phyloP scores from a whole-genome alignment of 2,113 vertebrate species.

The Amazona guildingii region DNA sequence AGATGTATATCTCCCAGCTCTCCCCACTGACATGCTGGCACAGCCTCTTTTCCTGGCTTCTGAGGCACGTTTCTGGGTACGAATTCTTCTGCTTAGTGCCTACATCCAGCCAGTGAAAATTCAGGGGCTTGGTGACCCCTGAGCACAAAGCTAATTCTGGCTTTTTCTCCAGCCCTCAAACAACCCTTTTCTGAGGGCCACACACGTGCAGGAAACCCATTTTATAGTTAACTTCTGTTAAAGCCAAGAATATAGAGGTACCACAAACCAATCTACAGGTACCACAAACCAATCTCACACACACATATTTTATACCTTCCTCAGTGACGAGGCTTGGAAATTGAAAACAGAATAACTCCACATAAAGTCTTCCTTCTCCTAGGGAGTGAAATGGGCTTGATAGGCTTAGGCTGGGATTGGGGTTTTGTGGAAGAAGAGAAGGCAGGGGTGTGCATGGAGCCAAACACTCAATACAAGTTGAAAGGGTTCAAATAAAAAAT shows the following conservation, averaged over 20 bases:
- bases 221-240: background rate
- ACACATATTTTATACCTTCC: background rate
- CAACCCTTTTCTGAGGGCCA: background rate
- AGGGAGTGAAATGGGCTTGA: background rate
- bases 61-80: background rate
- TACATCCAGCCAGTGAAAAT: background rate
- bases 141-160: background rate
- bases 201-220: background rate
- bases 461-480: background rate
- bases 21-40: background rate
- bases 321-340: background rate
- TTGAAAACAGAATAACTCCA: background rate
- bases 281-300: background rate
- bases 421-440: background rate
- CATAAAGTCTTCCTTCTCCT: background rate
- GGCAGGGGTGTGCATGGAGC: accelerated
- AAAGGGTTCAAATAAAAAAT: background rate
- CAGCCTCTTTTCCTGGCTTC: background rate
- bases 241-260: background rate
- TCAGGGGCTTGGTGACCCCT: background rate
- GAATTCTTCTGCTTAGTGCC: background rate
- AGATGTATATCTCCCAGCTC: background rate
- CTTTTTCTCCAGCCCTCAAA: background rate
- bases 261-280: background rate
- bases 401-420: background rate